Percentiles rank a stretch among this genome's conserved stretches.
Conservation (phyloP, 2,113 vertebrate genomes). For the Rostratula benghalensis region DNA sequence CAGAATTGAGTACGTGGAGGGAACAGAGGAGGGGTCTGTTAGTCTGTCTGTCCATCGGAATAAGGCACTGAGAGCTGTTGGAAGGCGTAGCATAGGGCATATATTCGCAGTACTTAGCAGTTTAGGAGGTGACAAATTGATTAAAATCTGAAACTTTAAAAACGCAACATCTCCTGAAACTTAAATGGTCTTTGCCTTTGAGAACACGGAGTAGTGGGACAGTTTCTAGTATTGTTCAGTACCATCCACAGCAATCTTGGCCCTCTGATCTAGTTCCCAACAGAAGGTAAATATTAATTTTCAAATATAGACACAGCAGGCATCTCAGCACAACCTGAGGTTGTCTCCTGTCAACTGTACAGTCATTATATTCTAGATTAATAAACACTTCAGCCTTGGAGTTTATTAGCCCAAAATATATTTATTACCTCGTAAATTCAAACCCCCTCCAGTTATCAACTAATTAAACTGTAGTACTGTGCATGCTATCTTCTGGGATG, state of each 20-base stretch:
- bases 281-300: not conserved
- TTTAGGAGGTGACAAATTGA: slow-evolving; percentile 2
- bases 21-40: not conserved
- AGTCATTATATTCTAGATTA: slow-evolving; percentile 36
- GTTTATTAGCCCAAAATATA: slow-evolving; percentile 61
- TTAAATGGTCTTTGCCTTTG: not conserved
- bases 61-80: not conserved
- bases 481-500: slow-evolving; percentile 36
- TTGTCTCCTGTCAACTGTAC: slow-evolving; percentile 6
- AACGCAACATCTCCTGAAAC: not conserved
- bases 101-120: not conserved
- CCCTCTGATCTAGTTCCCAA: not conserved
- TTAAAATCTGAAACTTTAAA: not conserved
- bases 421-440: slow-evolving; percentile 67
- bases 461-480: slow-evolving; percentile 56
- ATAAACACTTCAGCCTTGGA: slow-evolving; percentile 49
- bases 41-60: not conserved
- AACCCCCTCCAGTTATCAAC: slow-evolving; percentile 54
- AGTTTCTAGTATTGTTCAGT: not conserved
- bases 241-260: not conserved
- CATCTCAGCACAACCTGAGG: not conserved
- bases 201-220: not conserved
- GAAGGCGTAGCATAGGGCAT: not conserved
- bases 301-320: not conserved
- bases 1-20: not conserved